Percentiles rank a stretch among this genome's conserved stretches.
phyloP scores from a whole-genome alignment of 2,888 invertebrate genomes.

The Drosophila emarginata region DNA sequence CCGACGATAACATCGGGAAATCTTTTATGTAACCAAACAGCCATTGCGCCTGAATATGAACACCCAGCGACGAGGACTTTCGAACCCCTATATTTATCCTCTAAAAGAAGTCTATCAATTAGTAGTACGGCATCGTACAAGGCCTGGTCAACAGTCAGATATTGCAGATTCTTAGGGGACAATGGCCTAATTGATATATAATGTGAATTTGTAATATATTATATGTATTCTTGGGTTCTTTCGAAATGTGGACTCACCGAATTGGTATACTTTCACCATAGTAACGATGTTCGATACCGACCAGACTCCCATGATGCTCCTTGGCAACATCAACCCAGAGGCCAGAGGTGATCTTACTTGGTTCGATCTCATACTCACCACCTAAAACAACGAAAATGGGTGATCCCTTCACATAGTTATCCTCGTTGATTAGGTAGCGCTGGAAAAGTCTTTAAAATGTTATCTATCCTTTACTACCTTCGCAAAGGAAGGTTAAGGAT shows the following conservation, averaged over 20 bases:
- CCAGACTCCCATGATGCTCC: conserved; percentile 85
- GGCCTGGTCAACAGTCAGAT: conserved; percentile 85
- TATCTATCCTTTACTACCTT: too few relatives aligned
- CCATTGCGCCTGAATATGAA: conserved; percentile 87
- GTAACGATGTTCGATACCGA: conserved; percentile 90
- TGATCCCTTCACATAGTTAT: conserved; percentile 81
- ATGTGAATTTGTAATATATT: background rate
- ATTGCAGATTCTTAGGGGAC: conserved; percentile 83
- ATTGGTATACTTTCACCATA: conserved; percentile 89
- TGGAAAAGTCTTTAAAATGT: background rate
- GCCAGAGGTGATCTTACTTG: conserved; percentile 84
- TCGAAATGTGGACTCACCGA: conserved; percentile 82
- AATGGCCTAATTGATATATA: conserved; percentile 33
- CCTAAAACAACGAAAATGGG: conserved; percentile 87
- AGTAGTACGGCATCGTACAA: conserved; percentile 86
- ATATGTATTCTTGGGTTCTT: too few relatives aligned
- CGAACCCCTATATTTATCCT: conserved; percentile 71
- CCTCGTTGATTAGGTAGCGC: conserved; percentile 83
- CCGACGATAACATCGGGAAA: conserved; percentile 85
- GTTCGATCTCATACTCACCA: conserved; percentile 86
- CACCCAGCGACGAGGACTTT: conserved; percentile 84
- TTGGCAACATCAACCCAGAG: conserved; percentile 85
- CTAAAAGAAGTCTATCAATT: conserved; percentile 80
- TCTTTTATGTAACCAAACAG: conserved; percentile 85
- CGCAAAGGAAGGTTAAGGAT: background rate